Conservation (phyloP, 37 sponge, comb jelly and placozoan species). For the Chondrilla cf. caribensis region DNA sequence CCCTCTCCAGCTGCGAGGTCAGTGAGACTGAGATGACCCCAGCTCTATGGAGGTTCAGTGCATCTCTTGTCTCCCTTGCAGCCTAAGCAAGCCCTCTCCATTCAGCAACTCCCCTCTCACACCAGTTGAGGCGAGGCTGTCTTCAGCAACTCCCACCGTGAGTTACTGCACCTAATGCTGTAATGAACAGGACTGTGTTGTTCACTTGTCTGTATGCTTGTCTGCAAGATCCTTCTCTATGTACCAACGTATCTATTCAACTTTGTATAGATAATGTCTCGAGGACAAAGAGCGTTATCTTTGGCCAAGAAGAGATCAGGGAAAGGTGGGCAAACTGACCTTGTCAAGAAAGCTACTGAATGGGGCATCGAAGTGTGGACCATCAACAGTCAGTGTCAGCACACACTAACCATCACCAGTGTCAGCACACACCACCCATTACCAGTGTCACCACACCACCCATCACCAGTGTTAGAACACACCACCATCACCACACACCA, state of each 20-base stretch:
- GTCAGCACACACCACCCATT: too few relatives aligned
- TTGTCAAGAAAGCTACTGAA: background rate
- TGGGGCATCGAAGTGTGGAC: constrained; percentile 21
- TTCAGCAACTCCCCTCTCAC: constrained; percentile 18
- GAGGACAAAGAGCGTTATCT: background rate
- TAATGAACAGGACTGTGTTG: too few relatives aligned
- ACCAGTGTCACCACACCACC: too few relatives aligned
- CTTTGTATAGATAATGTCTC: background rate
- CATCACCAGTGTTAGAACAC: too few relatives aligned
- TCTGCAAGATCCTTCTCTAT: too few relatives aligned
- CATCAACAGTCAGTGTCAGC: background rate
- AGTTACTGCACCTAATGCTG: too few relatives aligned
- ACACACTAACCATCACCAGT: background rate
- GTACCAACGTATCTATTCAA: background rate
- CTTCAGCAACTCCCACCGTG: too few relatives aligned
- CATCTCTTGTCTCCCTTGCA: too few relatives aligned
- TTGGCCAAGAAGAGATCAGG: background rate
- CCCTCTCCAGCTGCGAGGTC: background rate
- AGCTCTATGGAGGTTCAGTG: too few relatives aligned
- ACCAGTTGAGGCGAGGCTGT: background rate
- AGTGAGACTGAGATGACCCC: too few relatives aligned
- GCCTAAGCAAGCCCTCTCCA: background rate
- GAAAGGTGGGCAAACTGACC: background rate
- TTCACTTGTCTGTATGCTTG: too few relatives aligned
- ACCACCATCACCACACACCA: too few relatives aligned